Evolutionary conservation across 2,113 vertebrate genomes (phyloP), one percentile per base, ranked within the genome.

Genomic region (Recurvirostra avosetta): DNA sequence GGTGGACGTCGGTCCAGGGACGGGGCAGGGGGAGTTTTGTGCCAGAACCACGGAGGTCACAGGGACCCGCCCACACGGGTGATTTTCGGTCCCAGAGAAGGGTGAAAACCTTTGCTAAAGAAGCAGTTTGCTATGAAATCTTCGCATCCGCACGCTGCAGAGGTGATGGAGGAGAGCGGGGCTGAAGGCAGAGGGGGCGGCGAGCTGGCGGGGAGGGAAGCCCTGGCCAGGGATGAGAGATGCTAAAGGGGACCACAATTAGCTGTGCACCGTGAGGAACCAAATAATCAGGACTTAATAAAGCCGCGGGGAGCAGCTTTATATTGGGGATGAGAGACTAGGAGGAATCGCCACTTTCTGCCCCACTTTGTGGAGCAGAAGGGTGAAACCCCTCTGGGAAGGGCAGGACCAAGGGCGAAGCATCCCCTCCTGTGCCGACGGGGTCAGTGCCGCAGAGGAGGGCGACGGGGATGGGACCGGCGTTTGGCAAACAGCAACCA

Each of bases 81-180:
- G 38, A 73, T n/a, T 94, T 56, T 43, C 36, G 1, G 5, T 22
- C 36, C 68, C 0, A 2, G 19, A 58, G 25, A 30, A 25, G 34
- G 41, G 36, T 12, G 36, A 65, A 78, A 90, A 7, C 4, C 43
- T 49, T 62, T 23, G 15, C 3, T 72, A 22, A 41, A 45, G 26
- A 1, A 43, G 52, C 8, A 34, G 22, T 6, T 20, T 30, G 8
- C 17, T 3, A 26, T 1, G 9, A 36, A 58, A 40, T 4, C 0
- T 5, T 72, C 3, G 2, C 12, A 6, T 2, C 21, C 1, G 0
- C 5, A 3, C 0, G 1, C 6, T 19, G 12, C 1, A 6, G 53
- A 15, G 41, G 38, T 10, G 84, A 22, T 5, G 49, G 59, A 53
- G 52, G 43, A 7, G 8, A 1, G 2, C 0, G 0, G 29, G 58